Percentiles rank a stretch among this genome's conserved stretches.
Conservation (phyloP, 2,113 vertebrate species). For the Atractosteus spatula region DNA sequence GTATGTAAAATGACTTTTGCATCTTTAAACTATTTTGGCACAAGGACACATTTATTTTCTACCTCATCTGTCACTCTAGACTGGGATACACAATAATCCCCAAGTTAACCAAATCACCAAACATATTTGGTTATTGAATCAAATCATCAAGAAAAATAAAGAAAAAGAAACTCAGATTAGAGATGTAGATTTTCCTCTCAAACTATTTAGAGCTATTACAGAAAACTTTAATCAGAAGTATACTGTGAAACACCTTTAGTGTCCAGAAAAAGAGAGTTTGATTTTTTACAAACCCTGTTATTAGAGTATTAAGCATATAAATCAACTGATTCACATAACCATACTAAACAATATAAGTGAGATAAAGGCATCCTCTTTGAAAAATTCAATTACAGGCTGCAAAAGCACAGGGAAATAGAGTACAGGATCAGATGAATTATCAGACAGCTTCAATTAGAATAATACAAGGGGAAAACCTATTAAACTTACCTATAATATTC, state of each 20-base stretch:
- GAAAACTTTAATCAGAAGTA: constrained; percentile 22
- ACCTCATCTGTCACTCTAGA: too few species aligned
- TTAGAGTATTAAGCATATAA: constrained; percentile 36
- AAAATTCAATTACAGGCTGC: constrained; percentile 43
- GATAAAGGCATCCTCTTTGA: constrained; percentile 31
- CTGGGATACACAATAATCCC: too few species aligned
- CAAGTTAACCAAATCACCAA: too few species aligned
- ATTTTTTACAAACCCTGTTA: constrained; percentile 36
- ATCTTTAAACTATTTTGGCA: too few species aligned
- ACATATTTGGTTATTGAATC: too few species aligned
- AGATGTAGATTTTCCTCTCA: too few species aligned
- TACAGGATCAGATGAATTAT: constrained; percentile 34
- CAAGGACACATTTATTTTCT: too few species aligned
- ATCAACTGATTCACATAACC: constrained; percentile 37
- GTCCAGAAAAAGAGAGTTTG: constrained; percentile 37
- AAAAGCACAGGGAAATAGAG: constrained; percentile 34
- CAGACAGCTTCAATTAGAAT: constrained; percentile 33
- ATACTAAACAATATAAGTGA: constrained; percentile 23
- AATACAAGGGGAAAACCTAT: constrained; percentile 18
- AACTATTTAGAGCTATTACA: constrained; percentile 9
- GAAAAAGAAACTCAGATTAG: too few species aligned
- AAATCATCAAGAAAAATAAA: too few species aligned
- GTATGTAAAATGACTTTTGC: too few species aligned
- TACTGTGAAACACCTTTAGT: constrained; percentile 23
- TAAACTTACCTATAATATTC: background rate